A percentile compares a stretch with the other conserved stretches of the same genome.
Evolutionary conservation across 1,140 invertebrate genomes (phyloP).

Genomic region (Zaprionus gabonicus): DNA sequence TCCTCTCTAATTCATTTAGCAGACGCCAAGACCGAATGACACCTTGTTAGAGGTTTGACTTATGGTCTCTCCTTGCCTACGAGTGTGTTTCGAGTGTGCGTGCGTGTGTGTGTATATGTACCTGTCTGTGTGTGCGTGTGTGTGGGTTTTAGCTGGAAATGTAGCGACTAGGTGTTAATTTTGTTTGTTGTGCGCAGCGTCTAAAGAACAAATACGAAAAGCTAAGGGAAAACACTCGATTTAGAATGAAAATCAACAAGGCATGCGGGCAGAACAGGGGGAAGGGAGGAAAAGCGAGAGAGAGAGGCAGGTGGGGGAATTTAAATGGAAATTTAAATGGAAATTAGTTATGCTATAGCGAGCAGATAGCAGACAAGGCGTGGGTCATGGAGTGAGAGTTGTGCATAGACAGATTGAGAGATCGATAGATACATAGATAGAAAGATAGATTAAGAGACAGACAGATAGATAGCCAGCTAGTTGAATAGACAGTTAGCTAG

Average conservation of each 20-base stretch:
- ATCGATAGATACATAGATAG: not conserved
- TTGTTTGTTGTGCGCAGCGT: slow-evolving; percentile 48
- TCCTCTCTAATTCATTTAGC: slow-evolving; percentile 71
- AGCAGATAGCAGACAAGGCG: not conserved
- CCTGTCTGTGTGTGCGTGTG: slow-evolving; percentile 25
- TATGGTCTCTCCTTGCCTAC: slow-evolving; percentile 31
- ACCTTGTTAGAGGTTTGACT: slow-evolving; percentile 70
- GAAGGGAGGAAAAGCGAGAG: not conserved
- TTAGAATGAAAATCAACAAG: slow-evolving; percentile 56
- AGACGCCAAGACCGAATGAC: slow-evolving; percentile 56
- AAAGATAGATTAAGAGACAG: not conserved
- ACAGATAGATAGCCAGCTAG: not conserved
- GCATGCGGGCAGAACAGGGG: slow-evolving; percentile 50
- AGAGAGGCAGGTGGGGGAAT: slow-evolving; percentile 28
- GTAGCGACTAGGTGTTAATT: slow-evolving; percentile 79
- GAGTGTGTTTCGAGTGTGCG: not conserved
- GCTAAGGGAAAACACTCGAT: slow-evolving; percentile 37
- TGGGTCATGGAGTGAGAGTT: not conserved
- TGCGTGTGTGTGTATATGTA: slow-evolving; percentile 15
- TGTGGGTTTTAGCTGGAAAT: slow-evolving; percentile 70
- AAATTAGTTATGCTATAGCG: slow-evolving; percentile 19
- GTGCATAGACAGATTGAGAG: not conserved
- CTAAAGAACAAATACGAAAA: slow-evolving; percentile 60
- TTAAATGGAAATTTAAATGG: slow-evolving; percentile 26
- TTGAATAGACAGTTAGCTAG: not conserved